Evolutionary conservation across 2,888 invertebrate species (phyloP), one percentile per base, ranked within the genome.

Genomic region (Caprella mutica): DNA sequence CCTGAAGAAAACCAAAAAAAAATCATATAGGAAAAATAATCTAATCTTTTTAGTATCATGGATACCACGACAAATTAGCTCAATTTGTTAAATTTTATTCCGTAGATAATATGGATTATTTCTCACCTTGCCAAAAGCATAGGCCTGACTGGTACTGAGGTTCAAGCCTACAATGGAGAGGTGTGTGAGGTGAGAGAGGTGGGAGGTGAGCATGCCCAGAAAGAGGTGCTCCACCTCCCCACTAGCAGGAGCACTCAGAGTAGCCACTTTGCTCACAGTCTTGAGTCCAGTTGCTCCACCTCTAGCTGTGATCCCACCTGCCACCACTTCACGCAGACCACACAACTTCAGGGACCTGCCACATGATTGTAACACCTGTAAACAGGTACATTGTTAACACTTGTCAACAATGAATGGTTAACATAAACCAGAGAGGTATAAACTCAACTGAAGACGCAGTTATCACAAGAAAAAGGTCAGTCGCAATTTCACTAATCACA

Each of bases 141-240:
- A 43, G 2, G 53, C 55, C 54, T 64, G 60, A n/a, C 44, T 46
- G 17, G 64, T 55, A 2, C 58, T 53, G 19, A 64, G 46, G 9
- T 55, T 52, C 23, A 64, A 48, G 9, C 60, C 60, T 43, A 51
- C 44, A 26, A 64, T 55, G 14, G 64, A 64, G 35, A 64, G 56
- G 29, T 58, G 55, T n/a, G 56, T 55, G 35, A 64, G 56, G 54
- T 64, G 64, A 40, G 60, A 58, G 14, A 64, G 60, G 38, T 60
- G 55, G 14, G 60, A 42, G 19, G 58, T 60, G 40, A 64, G 58
- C 17, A 58, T 57, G 9, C 51, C 39, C 3, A 64, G 51, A 12
- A 64, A 56, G 1, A 54, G 38, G 52, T 64, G 64, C 26, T 64
- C 64, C 52, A 60, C 55, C 23, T 60, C 64, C 12, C 57, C 57